phyloP scores from a whole-genome alignment of 2,113 vertebrate species.

The Python bivittatus region DNA sequence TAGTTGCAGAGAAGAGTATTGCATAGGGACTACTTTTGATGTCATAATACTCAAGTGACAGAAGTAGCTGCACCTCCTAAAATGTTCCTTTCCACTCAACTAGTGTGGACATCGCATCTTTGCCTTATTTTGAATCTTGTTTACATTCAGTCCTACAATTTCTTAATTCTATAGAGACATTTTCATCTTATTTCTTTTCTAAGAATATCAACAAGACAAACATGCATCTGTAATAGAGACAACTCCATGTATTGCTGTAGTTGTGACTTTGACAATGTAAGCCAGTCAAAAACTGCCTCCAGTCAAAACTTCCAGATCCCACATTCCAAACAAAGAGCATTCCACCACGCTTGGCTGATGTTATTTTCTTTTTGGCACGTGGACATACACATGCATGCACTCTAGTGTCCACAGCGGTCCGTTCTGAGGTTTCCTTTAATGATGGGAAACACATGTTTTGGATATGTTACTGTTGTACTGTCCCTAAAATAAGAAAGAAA shows the following conservation, averaged over 20 bases:
- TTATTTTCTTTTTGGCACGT: conserved; percentile 36
- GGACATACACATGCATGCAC: conserved; percentile 27
- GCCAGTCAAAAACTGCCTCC: background rate
- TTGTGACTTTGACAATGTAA: background rate
- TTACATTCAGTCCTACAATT: background rate
- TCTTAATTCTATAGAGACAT: conserved; percentile 9
- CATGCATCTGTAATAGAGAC: background rate
- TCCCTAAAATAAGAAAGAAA: conserved; percentile 59
- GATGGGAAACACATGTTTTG: conserved; percentile 75
- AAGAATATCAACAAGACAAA: background rate
- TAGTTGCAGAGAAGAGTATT: background rate
- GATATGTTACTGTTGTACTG: conserved; percentile 56
- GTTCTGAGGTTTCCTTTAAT: conserved; percentile 44
- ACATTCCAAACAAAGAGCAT: conserved; percentile 1
- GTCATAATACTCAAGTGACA: background rate
- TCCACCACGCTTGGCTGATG: conserved; percentile 1
- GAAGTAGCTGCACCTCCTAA: background rate
- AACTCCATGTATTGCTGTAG: background rate
- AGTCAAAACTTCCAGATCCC: background rate
- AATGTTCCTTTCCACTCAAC: background rate
- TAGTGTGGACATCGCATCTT: background rate
- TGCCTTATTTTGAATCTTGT: background rate
- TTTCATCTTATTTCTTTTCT: conserved; percentile 3
- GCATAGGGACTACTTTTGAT: background rate
- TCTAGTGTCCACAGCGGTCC: conserved; percentile 26